Conservation (phyloP, 2,888 invertebrate species). For the Drymonia ruficornis region DNA sequence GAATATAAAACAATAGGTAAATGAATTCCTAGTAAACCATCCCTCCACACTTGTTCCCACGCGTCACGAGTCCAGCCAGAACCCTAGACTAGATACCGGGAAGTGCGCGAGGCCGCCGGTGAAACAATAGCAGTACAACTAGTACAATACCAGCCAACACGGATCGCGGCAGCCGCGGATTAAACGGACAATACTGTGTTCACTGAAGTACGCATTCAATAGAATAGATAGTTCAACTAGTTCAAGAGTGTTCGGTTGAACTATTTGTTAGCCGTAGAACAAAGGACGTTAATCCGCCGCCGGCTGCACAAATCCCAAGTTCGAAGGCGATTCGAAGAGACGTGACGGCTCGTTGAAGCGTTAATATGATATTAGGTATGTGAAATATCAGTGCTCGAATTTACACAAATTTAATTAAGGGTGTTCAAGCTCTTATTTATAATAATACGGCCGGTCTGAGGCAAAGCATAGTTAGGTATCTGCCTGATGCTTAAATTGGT, state of each 20-base stretch:
- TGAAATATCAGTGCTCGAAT: background rate
- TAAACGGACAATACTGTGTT: background rate
- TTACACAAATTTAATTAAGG: background rate
- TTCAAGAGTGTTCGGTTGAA: background rate
- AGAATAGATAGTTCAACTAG: background rate
- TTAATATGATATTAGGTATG: background rate
- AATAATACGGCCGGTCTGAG: no score
- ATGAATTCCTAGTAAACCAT: background rate
- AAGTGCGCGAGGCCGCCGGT: background rate
- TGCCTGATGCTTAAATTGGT: no score
- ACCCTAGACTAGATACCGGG: background rate
- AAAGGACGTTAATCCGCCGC: conserved; percentile 1
- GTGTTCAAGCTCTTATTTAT: background rate
- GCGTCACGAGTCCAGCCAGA: background rate
- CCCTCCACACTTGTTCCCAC: background rate
- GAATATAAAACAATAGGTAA: background rate
- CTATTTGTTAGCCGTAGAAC: background rate
- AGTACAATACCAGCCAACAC: background rate
- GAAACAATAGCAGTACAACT: background rate
- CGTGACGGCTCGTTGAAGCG: background rate
- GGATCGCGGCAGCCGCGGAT: background rate
- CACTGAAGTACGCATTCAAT: conserved; percentile 3
- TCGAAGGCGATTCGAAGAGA: background rate
- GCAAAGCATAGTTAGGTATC: no score
- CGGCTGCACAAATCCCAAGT: background rate